A percentile compares a stretch with the other conserved stretches of the same genome.
Conservation (phyloP, 1,140 invertebrate genomes). For the Diprion similis region DNA sequence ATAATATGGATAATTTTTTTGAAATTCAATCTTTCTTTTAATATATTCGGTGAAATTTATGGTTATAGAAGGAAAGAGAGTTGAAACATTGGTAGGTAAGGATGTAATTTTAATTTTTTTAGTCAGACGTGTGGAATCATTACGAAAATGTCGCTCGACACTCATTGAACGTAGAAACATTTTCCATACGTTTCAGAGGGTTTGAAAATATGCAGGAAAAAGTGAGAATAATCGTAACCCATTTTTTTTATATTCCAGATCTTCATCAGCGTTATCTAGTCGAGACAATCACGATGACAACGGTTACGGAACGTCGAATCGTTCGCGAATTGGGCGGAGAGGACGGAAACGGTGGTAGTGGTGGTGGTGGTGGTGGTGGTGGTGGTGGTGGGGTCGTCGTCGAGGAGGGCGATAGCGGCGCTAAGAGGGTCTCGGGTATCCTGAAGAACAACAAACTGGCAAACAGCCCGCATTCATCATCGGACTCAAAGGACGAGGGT, state of each 20-base stretch:
- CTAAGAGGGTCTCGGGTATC: conserved; percentile 31
- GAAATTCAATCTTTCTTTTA: too few species aligned
- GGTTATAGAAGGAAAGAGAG: too few species aligned
- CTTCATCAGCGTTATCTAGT: conserved; percentile 68
- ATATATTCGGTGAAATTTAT: too few species aligned
- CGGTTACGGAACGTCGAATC: conserved; percentile 70
- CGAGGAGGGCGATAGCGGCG: conserved; percentile 36
- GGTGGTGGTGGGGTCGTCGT: conserved; percentile 36
- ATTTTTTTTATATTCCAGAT: conserved; percentile 39
- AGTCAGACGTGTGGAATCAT: too few species aligned
- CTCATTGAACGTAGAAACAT: too few species aligned
- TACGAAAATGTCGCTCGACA: too few species aligned
- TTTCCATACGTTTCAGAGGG: too few species aligned
- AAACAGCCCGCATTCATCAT: neutral
- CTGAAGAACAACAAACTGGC: conserved; percentile 4
- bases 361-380: conserved; percentile 41
- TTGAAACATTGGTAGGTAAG: too few species aligned
- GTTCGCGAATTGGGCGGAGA: conserved; percentile 62
- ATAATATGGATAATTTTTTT: too few species aligned
- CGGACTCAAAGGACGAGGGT: conserved; percentile 30
- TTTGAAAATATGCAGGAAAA: too few species aligned
- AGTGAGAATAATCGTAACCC: neutral
- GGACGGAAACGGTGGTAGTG: conserved; percentile 38
- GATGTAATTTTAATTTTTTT: too few species aligned
- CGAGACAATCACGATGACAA: conserved; percentile 74